These are phyloP conservation scores for Argopecten irradians DNA, from an alignment of 1,140 invertebrate genomes.

Conservation along the genomic window DNA sequence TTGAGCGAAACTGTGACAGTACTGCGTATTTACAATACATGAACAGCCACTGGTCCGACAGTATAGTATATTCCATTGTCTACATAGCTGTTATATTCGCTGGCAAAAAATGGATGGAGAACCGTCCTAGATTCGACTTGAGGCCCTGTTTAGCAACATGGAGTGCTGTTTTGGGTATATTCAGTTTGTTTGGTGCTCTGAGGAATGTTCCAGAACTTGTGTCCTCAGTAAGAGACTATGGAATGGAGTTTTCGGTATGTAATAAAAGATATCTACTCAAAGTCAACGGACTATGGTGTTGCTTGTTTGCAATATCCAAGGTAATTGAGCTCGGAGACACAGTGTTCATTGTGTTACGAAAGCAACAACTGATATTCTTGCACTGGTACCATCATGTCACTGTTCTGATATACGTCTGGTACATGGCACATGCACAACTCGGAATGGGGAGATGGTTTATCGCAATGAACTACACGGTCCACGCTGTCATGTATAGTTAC, in stretches of 20 bases:
- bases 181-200: constrained; percentile 93
- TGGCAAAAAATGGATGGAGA: constrained; percentile 94
- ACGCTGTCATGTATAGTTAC: constrained; percentile 98
- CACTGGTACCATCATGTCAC: constrained; percentile 90
- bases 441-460: constrained; percentile 96
- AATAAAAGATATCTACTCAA: constrained; percentile 78
- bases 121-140: constrained; percentile 91
- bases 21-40: constrained; percentile 93
- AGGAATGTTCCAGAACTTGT: constrained; percentile 83
- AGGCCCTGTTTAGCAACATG: constrained; percentile 90
- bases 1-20: constrained; percentile 95
- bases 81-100: constrained; percentile 97
- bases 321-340: constrained; percentile 97
- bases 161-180: constrained; percentile 93
- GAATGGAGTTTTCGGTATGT: constrained; percentile 95
- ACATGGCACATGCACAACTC: constrained; percentile 96
- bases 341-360: constrained; percentile 95
- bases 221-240: constrained; percentile 89
- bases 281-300: constrained; percentile 89
- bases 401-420: constrained; percentile 96
- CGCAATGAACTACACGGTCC: constrained; percentile 99
- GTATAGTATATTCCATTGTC: constrained; percentile 86
- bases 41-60: constrained; percentile 95
- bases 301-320: constrained; percentile 93
- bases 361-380: constrained; percentile 97